Percentiles rank a stretch among this genome's conserved stretches.
Evolutionary conservation across 2,888 invertebrate genomes (phyloP).

Genomic region (Ophion slaviceki): DNA sequence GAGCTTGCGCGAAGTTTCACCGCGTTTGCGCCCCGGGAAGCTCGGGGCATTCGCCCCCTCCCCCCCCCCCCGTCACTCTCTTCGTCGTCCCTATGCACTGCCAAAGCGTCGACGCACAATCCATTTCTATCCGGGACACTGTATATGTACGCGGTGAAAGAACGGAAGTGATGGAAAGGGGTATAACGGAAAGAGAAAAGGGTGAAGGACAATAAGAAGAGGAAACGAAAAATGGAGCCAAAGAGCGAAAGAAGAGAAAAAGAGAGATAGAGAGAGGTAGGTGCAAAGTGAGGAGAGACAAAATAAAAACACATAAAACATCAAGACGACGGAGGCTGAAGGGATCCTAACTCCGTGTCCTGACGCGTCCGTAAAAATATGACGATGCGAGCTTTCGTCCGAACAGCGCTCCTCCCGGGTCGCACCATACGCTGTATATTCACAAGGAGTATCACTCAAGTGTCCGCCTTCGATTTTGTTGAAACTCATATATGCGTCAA

Average conservation of each 20-base stretch:
- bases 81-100: constrained; percentile 31
- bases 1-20: constrained; percentile 69
- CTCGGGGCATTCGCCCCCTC: background rate
- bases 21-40: constrained; percentile 67
- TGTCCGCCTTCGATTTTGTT: too few species aligned
- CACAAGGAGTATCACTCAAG: too few species aligned
- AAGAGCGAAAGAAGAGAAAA: background rate
- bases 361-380: background rate
- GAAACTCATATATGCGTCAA: too few species aligned
- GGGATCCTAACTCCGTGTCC: background rate
- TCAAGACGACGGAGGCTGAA: background rate
- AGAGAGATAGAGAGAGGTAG: background rate
- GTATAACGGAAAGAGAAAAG: constrained; percentile 13
- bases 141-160: constrained; percentile 29
- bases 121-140: constrained; percentile 50
- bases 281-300: background rate
- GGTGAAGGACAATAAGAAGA: constrained; percentile 8
- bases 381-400: background rate
- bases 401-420: background rate
- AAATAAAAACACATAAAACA: background rate
- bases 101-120: constrained; percentile 64
- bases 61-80: background rate
- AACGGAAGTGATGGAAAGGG: constrained; percentile 34
- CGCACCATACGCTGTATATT: too few species aligned
- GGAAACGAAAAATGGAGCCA: constrained; percentile 11